Evolutionary conservation across 1,140 invertebrate species (phyloP), one percentile per base, ranked within the genome.

Genomic region (Probaryconus sp.): DNA sequence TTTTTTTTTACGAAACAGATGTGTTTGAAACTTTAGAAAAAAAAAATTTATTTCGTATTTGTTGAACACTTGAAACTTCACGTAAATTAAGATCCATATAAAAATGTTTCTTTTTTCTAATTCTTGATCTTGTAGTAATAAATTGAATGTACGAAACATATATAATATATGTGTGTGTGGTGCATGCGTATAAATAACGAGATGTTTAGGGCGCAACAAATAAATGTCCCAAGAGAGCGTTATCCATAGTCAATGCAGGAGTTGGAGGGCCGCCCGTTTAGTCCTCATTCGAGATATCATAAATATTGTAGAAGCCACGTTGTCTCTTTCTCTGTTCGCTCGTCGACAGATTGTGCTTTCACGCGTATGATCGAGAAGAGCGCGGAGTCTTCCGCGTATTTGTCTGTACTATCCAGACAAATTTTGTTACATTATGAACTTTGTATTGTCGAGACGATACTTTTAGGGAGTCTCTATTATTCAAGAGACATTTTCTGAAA

Each of bases 391-490:
- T 67, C n/a, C 17, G 48, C 51, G 63, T 67, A 67, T 67, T 67
- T 67, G 51, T 67, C 64, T 58, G 64, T 55, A 69, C 65, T n/a
- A n/a, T 69, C 40, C 47, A 61, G 65, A 69, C 55, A 60, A 69
- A 69, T 69, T 60, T 69, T 28, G 65, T 69, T 69, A 61, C 65
- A 69, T 69, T 61, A 69, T 60, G 65, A 69, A 69, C 65, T 69
- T 28, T 43, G 45, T 60, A 69, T 61, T 61, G 65, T 47, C 47
- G 40, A 33, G 65, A 45, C 31, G 28, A 47, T 53, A 61, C 65
- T 69, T 61, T 67, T 61, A 61, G 47, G 42, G 16, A 63, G 28
- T 42, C 47, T 70, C 37, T 48, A 70, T 70, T 70, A 70, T 70
- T 70, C 67, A 70, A 26, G 11, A 31, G 42, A 55, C 50, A 70